phyloP scores from a whole-genome alignment of 2,797 vertebrate species.

The Sebastiscus tertius region DNA sequence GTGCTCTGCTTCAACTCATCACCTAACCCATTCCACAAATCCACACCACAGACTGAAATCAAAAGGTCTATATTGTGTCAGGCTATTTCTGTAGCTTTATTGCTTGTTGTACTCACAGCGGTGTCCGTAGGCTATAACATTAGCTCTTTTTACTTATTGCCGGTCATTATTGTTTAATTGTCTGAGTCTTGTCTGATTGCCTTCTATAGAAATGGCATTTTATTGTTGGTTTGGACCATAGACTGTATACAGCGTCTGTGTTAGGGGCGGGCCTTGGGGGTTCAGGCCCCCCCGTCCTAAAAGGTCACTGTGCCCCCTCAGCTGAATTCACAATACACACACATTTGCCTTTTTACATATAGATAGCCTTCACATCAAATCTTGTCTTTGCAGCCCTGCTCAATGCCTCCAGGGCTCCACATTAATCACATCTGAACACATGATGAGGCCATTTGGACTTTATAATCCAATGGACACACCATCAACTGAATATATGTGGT shows the following conservation, averaged over 20 bases:
- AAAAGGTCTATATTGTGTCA: too few species aligned
- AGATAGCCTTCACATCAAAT: background rate
- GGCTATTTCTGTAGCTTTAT: background rate
- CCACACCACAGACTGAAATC: too few species aligned
- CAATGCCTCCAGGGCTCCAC: background rate
- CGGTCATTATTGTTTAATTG: background rate
- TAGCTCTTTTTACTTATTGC: background rate
- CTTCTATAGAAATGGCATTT: too few species aligned
- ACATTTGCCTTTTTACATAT: background rate
- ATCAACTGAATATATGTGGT: background rate
- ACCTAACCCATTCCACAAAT: too few species aligned
- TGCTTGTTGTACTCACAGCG: background rate
- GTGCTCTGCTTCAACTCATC: too few species aligned
- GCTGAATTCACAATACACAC: too few species aligned
- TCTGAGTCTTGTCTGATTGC: background rate
- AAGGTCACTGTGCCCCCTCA: too few species aligned
- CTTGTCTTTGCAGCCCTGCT: background rate
- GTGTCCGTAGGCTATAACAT: background rate
- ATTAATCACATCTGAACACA: conserved; percentile 9
- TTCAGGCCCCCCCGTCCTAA: too few species aligned
- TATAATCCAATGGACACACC: conserved; percentile 11
- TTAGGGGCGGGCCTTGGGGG: too few species aligned
- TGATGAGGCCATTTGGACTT: conserved; percentile 7
- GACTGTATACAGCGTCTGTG: too few species aligned
- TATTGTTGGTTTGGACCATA: too few species aligned